Evolutionary conservation across 2,113 vertebrate species (phyloP).

Genomic region (Ophiodon elongatus): DNA sequence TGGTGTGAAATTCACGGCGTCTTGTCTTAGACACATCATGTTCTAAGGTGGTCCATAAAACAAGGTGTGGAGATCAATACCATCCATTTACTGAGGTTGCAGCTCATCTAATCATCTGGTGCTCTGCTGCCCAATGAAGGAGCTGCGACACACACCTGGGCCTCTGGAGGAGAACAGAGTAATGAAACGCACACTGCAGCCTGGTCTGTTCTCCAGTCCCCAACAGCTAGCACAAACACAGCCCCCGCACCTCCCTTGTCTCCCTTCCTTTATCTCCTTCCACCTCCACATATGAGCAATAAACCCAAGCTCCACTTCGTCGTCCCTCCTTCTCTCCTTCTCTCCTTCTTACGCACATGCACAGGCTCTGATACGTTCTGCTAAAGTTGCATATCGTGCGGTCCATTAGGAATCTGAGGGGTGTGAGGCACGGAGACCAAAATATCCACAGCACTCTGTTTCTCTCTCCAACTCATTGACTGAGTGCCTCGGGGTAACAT

Average conservation of each 20-base stretch:
- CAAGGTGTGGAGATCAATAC: conserved; percentile 83
- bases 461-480: conserved; percentile 68
- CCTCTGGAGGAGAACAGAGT: conserved; percentile 73
- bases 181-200: conserved; percentile 82
- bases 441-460: conserved; percentile 69
- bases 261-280: conserved; percentile 51
- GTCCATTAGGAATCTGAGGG: conserved; percentile 66
- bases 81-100: conserved; percentile 78
- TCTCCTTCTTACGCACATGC: conserved; percentile 13
- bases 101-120: conserved; percentile 79
- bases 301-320: conserved; percentile 59
- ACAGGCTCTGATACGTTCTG: conserved; percentile 53
- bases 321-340: conserved; percentile 3
- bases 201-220: conserved; percentile 45
- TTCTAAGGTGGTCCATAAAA: conserved; percentile 74
- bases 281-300: conserved; percentile 71
- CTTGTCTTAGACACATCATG: conserved; percentile 69
- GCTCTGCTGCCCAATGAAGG: conserved; percentile 63
- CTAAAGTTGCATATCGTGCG: conserved; percentile 64
- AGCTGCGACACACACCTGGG: conserved; percentile 67
- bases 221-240: conserved; percentile 72
- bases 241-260: conserved; percentile 39
- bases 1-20: conserved; percentile 51
- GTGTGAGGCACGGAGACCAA: conserved; percentile 64
- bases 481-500: conserved; percentile 64